Evolutionary conservation across 2,888 invertebrate species (phyloP).

Genomic region (Ochlodes sylvanus): DNA sequence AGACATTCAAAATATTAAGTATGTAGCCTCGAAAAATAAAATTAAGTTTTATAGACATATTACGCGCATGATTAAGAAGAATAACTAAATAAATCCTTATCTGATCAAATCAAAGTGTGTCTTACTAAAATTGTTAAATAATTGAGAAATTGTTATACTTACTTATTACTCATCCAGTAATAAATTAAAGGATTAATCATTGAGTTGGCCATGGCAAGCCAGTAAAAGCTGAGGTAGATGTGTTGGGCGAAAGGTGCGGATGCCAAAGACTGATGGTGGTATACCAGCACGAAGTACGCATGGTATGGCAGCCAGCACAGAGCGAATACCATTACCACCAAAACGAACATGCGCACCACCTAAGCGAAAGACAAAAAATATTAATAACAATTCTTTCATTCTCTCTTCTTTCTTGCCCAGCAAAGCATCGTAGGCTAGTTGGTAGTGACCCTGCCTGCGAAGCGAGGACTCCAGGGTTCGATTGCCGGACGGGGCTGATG

Average conservation of each 20-base stretch:
- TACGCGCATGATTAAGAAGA: too few relatives aligned
- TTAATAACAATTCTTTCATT: background rate
- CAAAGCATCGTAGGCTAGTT: too few relatives aligned
- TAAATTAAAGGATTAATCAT: conserved; percentile 97
- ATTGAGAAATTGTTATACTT: conserved; percentile 52
- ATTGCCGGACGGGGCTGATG: too few relatives aligned
- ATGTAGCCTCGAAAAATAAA: too few relatives aligned
- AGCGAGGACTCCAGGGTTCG: too few relatives aligned
- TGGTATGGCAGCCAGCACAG: conserved; percentile 96
- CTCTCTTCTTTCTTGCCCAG: too few relatives aligned
- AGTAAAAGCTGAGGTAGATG: conserved; percentile 93
- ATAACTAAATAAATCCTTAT: too few relatives aligned
- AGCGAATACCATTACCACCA: conserved; percentile 93
- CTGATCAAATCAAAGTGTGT: too few relatives aligned
- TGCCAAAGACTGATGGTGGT: conserved; percentile 86
- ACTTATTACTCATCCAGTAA: conserved; percentile 96
- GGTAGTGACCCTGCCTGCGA: too few relatives aligned
- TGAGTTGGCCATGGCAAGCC: conserved; percentile 96
- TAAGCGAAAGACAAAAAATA: conserved; percentile 57
- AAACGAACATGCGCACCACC: conserved; percentile 95
- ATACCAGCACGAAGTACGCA: conserved; percentile 91
- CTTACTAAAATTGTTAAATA: background rate
- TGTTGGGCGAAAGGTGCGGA: conserved; percentile 91
- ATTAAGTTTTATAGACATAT: too few relatives aligned
- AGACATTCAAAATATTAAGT: too few relatives aligned